Evolutionary conservation across 2,888 invertebrate species (phyloP).

Genomic region (Stenurella melanura): DNA sequence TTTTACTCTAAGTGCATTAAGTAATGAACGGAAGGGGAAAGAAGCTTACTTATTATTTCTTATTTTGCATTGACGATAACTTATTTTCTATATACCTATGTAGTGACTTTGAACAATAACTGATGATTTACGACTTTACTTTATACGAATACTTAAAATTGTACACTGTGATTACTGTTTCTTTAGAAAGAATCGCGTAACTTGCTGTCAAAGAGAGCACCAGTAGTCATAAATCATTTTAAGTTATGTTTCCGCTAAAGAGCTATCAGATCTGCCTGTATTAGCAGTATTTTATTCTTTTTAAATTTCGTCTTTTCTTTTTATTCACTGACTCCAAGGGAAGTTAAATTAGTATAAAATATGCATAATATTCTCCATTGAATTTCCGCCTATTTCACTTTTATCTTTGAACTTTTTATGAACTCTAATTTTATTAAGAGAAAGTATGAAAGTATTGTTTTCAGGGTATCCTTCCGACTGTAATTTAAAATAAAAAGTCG

Average conservation of each 20-base stretch:
- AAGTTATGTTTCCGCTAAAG: constrained; percentile 5
- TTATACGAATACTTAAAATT: too few species aligned
- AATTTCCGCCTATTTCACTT: constrained; percentile 3
- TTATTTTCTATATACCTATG: too few species aligned
- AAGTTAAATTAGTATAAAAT: constrained; percentile 15
- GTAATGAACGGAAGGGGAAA: too few species aligned
- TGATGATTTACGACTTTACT: too few species aligned
- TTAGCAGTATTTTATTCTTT: constrained; percentile 9
- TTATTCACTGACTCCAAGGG: background rate
- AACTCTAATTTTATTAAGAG: constrained; percentile 4
- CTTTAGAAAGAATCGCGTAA: background rate
- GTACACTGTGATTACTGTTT: too few species aligned
- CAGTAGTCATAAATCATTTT: background rate
- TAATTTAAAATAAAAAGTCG: constrained; percentile 7
- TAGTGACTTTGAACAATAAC: too few species aligned
- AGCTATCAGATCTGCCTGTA: background rate
- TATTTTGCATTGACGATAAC: too few species aligned
- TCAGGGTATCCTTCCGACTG: background rate
- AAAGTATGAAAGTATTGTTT: background rate
- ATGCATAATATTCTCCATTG: constrained; percentile 3
- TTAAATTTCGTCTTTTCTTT: constrained; percentile 10
- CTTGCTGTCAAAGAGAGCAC: background rate
- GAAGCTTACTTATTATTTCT: too few species aligned
- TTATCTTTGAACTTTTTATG: constrained; percentile 9
- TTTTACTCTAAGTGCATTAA: too few species aligned